Evolutionary conservation across 2,888 invertebrate genomes (phyloP), one percentile per base, ranked within the genome.

Genomic region (Sericinus montela): DNA sequence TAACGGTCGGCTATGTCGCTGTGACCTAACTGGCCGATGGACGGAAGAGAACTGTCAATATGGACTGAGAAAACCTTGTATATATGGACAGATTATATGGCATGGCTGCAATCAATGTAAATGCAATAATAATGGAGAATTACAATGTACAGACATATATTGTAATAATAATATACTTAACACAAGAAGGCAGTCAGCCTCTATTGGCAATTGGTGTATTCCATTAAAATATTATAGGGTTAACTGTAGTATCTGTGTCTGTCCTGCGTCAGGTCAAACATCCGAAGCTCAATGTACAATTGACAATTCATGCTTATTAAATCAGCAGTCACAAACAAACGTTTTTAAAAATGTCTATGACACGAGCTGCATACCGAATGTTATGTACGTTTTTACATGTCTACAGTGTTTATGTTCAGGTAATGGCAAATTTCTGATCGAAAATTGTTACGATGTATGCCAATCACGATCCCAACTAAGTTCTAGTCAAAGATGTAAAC

Each of bases 361-460:
- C n/a, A 61, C 66, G 10, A 70, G 69, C 11, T 87, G 87, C 42
- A 74, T 86, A 48, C 84, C 86, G 1, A 81, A 80, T 46, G 82
- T 84, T 0, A 78, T 82, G 70, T 85, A 86, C 41, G 51, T 85
- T 15, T 85, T 82, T 34, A 71, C 69, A 1, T 87, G 87, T 43
- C 60, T 81, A 0, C 78, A 80, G 46, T 87, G 87, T 54, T 48
- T 76, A 29, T 87, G 87, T 50, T 72, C 82, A 1, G 75, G 81
- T 25, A 62, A 67, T 1, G 84, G 87, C 0, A 53, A 60, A n/a
- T 82, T 87, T 42, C 48, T 63, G 25, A 46, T 65, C 0, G 70
- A 65, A n/a, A 77, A 77, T 59, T 87, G 87, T 49, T 58, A 74
- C 0, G 75, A 81, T 19, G 81, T 71, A 28, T 87, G 87, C 48